Conservation (phyloP, 2,888 invertebrate species). For the Rotaria socialis region DNA sequence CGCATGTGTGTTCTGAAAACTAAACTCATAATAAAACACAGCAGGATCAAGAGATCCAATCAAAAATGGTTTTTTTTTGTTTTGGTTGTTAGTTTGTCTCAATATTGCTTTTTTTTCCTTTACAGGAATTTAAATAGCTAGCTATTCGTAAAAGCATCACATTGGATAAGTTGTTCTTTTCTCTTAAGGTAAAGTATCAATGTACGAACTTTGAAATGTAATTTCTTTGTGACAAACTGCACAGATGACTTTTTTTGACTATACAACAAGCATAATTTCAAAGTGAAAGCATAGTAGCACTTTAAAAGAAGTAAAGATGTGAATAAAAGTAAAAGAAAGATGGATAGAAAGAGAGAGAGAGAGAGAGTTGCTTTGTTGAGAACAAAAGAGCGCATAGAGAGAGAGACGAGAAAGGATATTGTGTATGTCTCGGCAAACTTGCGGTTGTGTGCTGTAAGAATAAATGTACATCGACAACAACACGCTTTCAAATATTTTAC, state of each 20-base stretch:
- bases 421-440: too few relatives aligned
- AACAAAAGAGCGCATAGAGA: background rate
- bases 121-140: background rate
- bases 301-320: background rate
- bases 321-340: background rate
- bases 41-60: background rate
- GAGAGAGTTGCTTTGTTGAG: background rate
- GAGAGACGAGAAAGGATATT: background rate
- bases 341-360: background rate
- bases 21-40: constrained; percentile 11
- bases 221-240: background rate
- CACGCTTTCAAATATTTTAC: background rate
- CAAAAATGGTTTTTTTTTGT: background rate
- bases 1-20: constrained; percentile 13
- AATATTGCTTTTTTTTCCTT: background rate
- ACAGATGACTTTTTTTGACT: background rate
- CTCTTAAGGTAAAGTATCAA: background rate
- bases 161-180: background rate
- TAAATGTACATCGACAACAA: background rate
- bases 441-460: too few relatives aligned
- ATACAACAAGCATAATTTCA: background rate
- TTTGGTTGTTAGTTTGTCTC: background rate
- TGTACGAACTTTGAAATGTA: background rate
- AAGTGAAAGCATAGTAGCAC: background rate
- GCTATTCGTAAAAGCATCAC: background rate